These are phyloP conservation scores for Cisticola juncidis DNA, from an alignment of 2,113 vertebrate genomes.

Conservation along the genomic window DNA sequence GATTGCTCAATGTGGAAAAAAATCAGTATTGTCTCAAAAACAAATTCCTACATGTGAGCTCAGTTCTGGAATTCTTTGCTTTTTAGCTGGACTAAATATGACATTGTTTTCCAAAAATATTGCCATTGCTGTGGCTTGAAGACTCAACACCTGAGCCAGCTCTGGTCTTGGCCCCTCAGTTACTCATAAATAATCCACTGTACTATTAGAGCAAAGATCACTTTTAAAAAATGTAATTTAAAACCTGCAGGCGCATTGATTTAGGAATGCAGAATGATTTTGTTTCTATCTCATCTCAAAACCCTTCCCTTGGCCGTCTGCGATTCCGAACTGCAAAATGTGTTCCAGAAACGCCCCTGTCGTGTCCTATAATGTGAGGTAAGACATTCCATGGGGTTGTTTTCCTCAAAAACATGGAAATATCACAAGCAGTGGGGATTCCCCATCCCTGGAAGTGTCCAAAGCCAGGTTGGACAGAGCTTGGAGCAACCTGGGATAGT, in stretches of 20 bases:
- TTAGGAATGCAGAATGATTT: constrained; percentile 3
- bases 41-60: neutral
- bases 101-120: neutral
- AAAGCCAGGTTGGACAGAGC: fast-evolving
- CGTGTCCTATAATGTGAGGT: neutral
- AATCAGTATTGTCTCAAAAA: neutral
- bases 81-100: neutral
- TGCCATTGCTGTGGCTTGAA: neutral
- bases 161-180: neutral
- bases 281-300: constrained; percentile 4
- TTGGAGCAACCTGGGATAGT: neutral
- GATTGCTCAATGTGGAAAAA: neutral
- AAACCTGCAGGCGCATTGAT: neutral
- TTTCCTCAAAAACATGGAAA: neutral
- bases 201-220: neutral
- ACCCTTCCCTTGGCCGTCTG: neutral
- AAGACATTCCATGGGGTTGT: neutral
- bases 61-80: neutral
- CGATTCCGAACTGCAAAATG: neutral
- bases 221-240: neutral
- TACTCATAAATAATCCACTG: neutral
- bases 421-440: neutral
- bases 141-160: neutral
- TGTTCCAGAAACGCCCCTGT: neutral
- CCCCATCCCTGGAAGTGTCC: neutral